These are phyloP conservation scores for Opisthograptis luteolata DNA, from an alignment of 2,888 invertebrate species.

Conservation along the genomic window DNA sequence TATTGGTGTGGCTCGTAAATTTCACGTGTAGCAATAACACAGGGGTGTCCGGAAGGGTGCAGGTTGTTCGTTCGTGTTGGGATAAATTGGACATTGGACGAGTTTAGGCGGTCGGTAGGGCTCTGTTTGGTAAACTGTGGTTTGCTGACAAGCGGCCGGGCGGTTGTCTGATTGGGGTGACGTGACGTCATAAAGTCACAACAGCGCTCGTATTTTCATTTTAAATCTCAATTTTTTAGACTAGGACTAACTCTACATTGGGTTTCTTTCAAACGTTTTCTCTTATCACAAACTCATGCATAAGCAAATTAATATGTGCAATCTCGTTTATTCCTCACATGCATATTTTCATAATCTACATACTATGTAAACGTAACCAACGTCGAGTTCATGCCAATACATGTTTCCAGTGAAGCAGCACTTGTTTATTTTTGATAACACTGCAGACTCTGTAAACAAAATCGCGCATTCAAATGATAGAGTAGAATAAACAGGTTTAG, in stretches of 20 bases:
- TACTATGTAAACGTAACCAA: conserved; percentile 4
- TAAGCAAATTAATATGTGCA: conserved; percentile 18
- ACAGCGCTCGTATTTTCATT: conserved; percentile 15
- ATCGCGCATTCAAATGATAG: conserved; percentile 40
- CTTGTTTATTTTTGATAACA: conserved; percentile 35
- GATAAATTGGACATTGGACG: conserved; percentile 61
- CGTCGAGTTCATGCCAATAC: conserved; percentile 14
- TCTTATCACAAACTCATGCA: conserved; percentile 14
- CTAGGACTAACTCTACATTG: not conserved
- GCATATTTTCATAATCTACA: conserved; percentile 12
- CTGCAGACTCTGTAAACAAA: conserved; percentile 44
- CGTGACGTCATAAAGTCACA: conserved; percentile 11
- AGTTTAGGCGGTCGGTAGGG: conserved; percentile 19
- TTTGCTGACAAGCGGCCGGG: conserved; percentile 11
- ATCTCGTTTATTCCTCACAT: conserved; percentile 9
- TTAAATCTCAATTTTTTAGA: not conserved
- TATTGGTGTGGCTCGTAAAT: conserved; percentile 58
- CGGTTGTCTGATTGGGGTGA: conserved; percentile 6
- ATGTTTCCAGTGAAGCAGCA: conserved; percentile 19
- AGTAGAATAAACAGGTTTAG: conserved; percentile 55
- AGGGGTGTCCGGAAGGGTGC: conserved; percentile 44
- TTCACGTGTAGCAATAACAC: conserved; percentile 71
- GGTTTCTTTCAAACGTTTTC: not conserved
- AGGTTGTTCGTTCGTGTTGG: conserved; percentile 56
- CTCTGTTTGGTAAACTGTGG: conserved; percentile 12